Base-by-base conservation (phyloP, 1,140 invertebrate genomes). In the Macrosteles quadrilineatus region DNA sequence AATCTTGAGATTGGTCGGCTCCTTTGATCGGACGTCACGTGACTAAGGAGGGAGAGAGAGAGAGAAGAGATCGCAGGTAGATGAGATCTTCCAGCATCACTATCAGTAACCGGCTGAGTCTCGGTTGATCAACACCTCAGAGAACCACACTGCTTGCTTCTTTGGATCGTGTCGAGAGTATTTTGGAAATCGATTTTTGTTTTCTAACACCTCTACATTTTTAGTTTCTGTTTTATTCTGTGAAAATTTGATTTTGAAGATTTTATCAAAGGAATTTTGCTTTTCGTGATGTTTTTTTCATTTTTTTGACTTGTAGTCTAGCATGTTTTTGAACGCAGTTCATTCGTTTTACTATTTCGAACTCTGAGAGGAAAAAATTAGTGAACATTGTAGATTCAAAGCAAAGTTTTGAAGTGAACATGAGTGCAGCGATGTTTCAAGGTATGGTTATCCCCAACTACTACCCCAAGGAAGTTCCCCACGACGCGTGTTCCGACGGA, bases 401-500 rank as follows among this genome's bases (percentile, higher is more conserved):
- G 32, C 14, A 36, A 36, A 36, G 21, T 19, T 6, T 50, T 19
- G 3, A n/a, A 19, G 3, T 50, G 17, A 11, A 2, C 2, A 59
- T 59, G 25, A 59, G 47, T 53, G 47, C 11, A 14, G 21, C 27
- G 1, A 66, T 66, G 32, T 66, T 43, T 27, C 25, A 32, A 1
- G 63, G 31, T 1, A 12, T 66, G 40, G 19, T 23, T 25, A 6
- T 19, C 1, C 19, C 17, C 31, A 14, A 45, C 27, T 45, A 23
- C 23, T 66, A 66, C 63, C 63, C 63, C n/a, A 43, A 21, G 9
- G 40, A 45, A 1, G n/a, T 21, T 21, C 63, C 2, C 12, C 23
- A 21, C 2, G 73, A 68, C 27, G 65, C 45, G 11, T 62, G 47
- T 11, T 71, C 65, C 6, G 73, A 75, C 31, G 73, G 72, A 0